Conservation (phyloP, 2,113 vertebrate genomes). For the Stercorarius parasiticus region DNA sequence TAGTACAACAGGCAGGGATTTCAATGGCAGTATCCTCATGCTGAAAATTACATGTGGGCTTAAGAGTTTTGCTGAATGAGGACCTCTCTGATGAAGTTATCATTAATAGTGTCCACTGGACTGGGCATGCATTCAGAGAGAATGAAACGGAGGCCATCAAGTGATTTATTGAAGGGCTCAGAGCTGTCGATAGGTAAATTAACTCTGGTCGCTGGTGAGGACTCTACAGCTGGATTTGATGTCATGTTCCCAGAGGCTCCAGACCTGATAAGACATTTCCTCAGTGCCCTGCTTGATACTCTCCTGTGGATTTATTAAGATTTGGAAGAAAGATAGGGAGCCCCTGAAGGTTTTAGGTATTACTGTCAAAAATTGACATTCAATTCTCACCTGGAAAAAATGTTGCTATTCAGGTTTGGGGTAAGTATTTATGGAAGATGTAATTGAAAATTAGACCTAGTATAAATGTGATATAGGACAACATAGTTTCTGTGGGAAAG, state of each 20-base stretch:
- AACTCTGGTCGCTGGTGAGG: background rate
- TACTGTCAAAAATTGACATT: background rate
- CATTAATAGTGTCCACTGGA: background rate
- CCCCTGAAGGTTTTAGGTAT: background rate
- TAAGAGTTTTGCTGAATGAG: background rate
- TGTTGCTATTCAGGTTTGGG: background rate
- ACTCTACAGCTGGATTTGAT: background rate
- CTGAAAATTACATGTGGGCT: background rate
- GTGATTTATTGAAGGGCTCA: background rate
- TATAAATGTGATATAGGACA: background rate
- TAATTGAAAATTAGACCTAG: background rate
- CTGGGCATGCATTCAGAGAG: background rate
- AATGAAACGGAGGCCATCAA: background rate
- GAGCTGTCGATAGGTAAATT: background rate
- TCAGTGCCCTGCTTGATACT: background rate
- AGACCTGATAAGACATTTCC: background rate
- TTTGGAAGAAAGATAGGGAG: background rate
- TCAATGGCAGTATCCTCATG: background rate
- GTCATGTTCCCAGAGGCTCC: background rate
- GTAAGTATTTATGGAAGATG: background rate
- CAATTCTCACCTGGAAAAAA: background rate
- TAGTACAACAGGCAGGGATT: background rate
- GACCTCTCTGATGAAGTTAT: background rate
- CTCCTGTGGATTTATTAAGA: background rate
- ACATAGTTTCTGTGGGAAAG: background rate